Percentiles rank a stretch among this genome's conserved stretches.
Evolutionary conservation across 2,113 vertebrate genomes (phyloP).

Genomic region (Bubo scandiacus): DNA sequence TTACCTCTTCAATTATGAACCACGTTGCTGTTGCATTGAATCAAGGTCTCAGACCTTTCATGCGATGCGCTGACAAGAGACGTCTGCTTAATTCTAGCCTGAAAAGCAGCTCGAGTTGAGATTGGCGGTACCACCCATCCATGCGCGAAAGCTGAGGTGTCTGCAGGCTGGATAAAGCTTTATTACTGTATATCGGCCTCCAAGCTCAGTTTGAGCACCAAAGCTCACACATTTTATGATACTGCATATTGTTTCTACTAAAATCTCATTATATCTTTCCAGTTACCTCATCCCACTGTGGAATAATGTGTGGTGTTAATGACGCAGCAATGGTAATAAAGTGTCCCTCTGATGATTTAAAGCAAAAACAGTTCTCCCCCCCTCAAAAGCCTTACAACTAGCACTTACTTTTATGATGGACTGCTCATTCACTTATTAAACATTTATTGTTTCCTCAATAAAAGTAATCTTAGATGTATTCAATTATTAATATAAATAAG

Average conservation of each 20-base stretch:
- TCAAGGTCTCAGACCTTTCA: neutral
- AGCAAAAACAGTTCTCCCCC: constrained; percentile 3
- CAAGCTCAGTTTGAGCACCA: neutral
- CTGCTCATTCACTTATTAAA: constrained; percentile 54
- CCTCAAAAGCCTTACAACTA: neutral
- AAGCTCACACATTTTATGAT: neutral
- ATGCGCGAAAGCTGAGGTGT: accelerated
- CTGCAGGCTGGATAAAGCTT: neutral
- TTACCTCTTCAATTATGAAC: neutral
- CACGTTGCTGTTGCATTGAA: neutral
- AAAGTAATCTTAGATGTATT: constrained; percentile 29
- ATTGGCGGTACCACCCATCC: neutral
- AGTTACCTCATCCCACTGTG: constrained; percentile 29
- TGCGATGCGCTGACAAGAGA: neutral
- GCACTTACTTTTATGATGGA: constrained; percentile 20
- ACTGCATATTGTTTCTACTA: neutral
- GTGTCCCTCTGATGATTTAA: constrained; percentile 37
- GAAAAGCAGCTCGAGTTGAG: neutral
- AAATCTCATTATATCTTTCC: constrained; percentile 42
- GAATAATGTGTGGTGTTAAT: constrained; percentile 18
- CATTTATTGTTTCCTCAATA: constrained; percentile 55
- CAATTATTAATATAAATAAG: constrained; percentile 62
- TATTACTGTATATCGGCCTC: neutral
- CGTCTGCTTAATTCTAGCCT: neutral
- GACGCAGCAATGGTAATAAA: constrained; percentile 11